phyloP scores from a whole-genome alignment of 2,113 vertebrate species.

The Onychostruthus taczanowskii region DNA sequence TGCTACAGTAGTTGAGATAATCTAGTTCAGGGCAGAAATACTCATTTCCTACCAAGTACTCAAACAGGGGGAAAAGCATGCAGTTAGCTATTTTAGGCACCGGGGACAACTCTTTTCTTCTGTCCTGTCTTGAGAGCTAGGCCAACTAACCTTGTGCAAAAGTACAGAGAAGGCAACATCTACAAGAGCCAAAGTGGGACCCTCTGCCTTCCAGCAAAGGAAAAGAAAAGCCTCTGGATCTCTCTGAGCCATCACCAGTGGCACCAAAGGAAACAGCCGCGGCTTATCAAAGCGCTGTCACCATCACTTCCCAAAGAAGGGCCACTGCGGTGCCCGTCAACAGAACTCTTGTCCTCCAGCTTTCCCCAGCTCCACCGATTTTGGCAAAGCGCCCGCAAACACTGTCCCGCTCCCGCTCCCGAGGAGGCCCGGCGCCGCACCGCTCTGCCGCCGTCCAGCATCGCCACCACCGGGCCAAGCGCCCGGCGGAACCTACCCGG shows the following conservation, averaged over 20 bases:
- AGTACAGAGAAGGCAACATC: not conserved
- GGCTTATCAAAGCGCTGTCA: conserved; percentile 49
- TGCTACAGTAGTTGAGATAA: not conserved
- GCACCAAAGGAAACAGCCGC: not conserved
- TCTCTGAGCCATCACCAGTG: not conserved
- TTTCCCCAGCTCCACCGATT: not conserved
- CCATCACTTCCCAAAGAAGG: conserved; percentile 11
- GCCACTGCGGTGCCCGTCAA: not conserved
- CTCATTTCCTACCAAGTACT: not conserved
- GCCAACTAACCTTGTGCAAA: not conserved
- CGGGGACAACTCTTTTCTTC: not conserved
- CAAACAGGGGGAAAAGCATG: accelerated
- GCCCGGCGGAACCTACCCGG: not conserved
- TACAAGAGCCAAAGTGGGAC: not conserved
- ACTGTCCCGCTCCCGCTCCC: not conserved
- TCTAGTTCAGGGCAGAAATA: not conserved
- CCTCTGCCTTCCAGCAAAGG: not conserved
- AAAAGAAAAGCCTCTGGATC: not conserved
- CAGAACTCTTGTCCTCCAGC: not conserved
- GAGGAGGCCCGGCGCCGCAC: not conserved
- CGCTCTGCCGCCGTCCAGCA: not conserved
- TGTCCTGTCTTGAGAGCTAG: not conserved
- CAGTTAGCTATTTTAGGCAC: not conserved
- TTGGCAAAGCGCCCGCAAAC: not conserved
- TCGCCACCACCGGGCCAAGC: not conserved